Percentiles rank a stretch among this genome's conserved stretches.
These are phyloP conservation scores for Lithosia quadra DNA, from an alignment of 2,888 invertebrate species.

Conservation along the genomic window DNA sequence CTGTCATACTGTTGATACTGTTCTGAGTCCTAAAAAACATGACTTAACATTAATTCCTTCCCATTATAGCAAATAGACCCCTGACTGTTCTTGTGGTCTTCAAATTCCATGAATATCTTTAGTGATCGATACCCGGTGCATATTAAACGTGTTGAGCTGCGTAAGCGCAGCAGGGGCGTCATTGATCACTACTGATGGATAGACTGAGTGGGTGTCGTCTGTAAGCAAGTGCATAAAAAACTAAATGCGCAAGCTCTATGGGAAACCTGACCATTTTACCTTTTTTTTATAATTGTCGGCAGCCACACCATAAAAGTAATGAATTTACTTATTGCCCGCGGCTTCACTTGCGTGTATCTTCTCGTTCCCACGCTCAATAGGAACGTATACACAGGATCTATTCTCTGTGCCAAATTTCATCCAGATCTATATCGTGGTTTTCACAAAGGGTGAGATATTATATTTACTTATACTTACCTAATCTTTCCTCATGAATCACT, in stretches of 20 bases:
- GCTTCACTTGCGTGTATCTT: neutral
- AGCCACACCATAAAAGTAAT: neutral
- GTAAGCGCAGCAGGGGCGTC: conserved; percentile 52
- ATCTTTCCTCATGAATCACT: no score
- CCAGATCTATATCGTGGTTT: no score
- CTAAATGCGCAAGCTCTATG: neutral
- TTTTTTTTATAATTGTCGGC: neutral
- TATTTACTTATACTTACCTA: no score
- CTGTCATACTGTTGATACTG: neutral
- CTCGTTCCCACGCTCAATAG: no score
- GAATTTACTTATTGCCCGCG: neutral
- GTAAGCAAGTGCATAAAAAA: conserved; percentile 16
- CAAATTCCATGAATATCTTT: conserved; percentile 67
- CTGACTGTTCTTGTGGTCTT: conserved; percentile 21
- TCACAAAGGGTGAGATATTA: no score
- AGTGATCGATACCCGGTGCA: conserved; percentile 57
- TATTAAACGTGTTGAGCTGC: conserved; percentile 20
- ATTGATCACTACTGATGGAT: conserved; percentile 51
- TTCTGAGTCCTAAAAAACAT: neutral
- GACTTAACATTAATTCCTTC: conserved; percentile 22
- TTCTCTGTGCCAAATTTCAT: no score
- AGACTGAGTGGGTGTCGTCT: conserved; percentile 26
- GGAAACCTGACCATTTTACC: neutral
- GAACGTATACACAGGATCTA: no score
- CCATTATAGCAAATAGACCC: conserved; percentile 33